phyloP scores from a whole-genome alignment of 2,888 invertebrate species.

The Amphipoea lucens region DNA sequence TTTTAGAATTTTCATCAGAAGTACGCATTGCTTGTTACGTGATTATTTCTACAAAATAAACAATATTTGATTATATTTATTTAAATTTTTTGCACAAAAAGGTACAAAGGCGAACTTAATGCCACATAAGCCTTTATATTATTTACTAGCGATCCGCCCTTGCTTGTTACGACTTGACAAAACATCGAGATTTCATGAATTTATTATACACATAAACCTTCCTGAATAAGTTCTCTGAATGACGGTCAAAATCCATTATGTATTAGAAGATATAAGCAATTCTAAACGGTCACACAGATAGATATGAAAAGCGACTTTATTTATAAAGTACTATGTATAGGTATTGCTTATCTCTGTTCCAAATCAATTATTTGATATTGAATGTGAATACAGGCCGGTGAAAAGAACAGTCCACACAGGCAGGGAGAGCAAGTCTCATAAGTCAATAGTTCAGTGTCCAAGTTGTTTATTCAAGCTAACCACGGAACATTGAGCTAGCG shows the following conservation, averaged over 20 bases:
- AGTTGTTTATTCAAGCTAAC: slow-evolving; percentile 25
- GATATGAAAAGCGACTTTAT: background rate
- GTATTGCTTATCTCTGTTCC: background rate
- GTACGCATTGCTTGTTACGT: background rate
- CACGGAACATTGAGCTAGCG: slow-evolving; percentile 3
- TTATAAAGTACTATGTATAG: background rate
- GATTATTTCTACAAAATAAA: background rate
- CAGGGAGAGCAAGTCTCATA: background rate
- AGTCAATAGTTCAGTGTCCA: slow-evolving; percentile 37
- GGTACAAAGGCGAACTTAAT: too few species aligned
- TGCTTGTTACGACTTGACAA: background rate
- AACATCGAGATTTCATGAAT: background rate
- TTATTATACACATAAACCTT: background rate
- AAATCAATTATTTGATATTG: slow-evolving; percentile 7
- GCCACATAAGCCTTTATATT: too few species aligned
- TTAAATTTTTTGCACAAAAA: too few species aligned
- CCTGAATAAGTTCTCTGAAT: background rate
- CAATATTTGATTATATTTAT: background rate
- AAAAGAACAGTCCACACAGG: background rate
- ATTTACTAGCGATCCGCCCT: background rate
- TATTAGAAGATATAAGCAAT: background rate
- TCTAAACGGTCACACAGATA: background rate
- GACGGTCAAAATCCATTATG: background rate
- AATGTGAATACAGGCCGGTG: background rate
- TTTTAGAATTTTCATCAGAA: background rate